Evolutionary conservation across 2,113 vertebrate genomes (phyloP).

Genomic region (Dunckerocampus dactyliophorus): DNA sequence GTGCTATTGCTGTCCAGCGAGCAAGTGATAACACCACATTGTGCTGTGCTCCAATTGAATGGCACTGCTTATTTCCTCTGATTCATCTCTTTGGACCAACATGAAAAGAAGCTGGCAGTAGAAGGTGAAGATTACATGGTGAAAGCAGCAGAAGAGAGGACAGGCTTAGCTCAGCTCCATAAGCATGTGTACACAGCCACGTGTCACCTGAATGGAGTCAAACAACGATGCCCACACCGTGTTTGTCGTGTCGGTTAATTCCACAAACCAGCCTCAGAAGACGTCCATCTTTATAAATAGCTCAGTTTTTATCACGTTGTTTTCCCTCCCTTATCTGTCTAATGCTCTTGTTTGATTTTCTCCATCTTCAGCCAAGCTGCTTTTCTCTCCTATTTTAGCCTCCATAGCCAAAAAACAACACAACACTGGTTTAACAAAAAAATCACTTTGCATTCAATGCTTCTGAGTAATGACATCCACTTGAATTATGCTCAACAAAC

Average conservation of each 20-base stretch:
- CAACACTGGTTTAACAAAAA: too few species aligned
- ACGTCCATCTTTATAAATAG: slow-evolving; percentile 55
- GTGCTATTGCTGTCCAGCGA: not conserved
- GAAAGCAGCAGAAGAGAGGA: slow-evolving; percentile 33
- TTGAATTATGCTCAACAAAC: too few species aligned
- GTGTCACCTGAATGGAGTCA: slow-evolving; percentile 38
- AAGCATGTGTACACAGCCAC: slow-evolving; percentile 20
- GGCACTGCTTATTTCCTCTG: slow-evolving; percentile 10
- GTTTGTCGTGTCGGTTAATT: slow-evolving; percentile 55
- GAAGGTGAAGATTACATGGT: slow-evolving; percentile 46
- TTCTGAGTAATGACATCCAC: too few species aligned
- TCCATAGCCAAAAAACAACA: slow-evolving; percentile 4
- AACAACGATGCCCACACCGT: slow-evolving; percentile 45
- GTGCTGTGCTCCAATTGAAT: slow-evolving; percentile 9
- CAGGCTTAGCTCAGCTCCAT: slow-evolving; percentile 49
- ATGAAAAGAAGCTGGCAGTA: slow-evolving; percentile 26
- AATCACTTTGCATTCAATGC: too few species aligned
- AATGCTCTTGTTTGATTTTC: slow-evolving; percentile 45
- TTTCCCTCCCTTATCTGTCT: slow-evolving; percentile 32
- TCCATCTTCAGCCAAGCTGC: not conserved
- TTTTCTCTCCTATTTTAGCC: slow-evolving; percentile 2
- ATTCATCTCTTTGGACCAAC: slow-evolving; percentile 1
- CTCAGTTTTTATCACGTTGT: slow-evolving; percentile 34
- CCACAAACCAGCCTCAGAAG: slow-evolving; percentile 41
- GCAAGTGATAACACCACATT: slow-evolving; percentile 1